phyloP scores from a whole-genome alignment of 2,113 vertebrate species.

The Tenrec ecaudatus region DNA sequence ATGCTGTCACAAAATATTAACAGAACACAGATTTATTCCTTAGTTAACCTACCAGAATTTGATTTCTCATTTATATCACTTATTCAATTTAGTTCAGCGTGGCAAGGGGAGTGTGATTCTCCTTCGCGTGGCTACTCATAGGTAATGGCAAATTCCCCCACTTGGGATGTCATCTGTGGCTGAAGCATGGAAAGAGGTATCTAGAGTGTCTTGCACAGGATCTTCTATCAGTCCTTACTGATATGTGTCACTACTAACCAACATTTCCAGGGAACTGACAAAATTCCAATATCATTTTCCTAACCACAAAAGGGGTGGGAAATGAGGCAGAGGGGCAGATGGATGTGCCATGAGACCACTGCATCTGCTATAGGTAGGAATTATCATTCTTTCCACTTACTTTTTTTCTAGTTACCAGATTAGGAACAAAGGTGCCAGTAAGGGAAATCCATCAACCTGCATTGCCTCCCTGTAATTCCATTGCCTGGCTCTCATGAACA shows the following conservation, averaged over 20 bases:
- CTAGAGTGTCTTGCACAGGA: background rate
- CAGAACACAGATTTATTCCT: background rate
- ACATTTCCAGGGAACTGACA: background rate
- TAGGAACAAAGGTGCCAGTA: background rate
- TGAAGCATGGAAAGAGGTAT: background rate
- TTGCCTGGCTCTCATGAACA: background rate
- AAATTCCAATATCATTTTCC: background rate
- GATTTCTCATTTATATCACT: background rate
- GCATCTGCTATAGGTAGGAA: no score
- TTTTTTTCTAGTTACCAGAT: no score
- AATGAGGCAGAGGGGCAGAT: background rate
- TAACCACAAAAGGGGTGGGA: background rate
- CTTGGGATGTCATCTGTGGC: background rate
- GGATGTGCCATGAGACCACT: background rate
- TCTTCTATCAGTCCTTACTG: background rate
- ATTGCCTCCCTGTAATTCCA: background rate
- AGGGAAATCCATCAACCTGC: background rate
- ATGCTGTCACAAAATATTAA: background rate
- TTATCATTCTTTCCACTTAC: no score
- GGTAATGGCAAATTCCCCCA: background rate
- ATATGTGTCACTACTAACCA: background rate
- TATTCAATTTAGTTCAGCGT: background rate
- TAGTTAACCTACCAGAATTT: background rate
- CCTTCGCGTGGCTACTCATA: background rate
- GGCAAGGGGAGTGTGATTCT: background rate